Evolutionary conservation across 2,888 invertebrate genomes (phyloP), one percentile per base, ranked within the genome.

Genomic region (Gastracanthus pulcherrimus): DNA sequence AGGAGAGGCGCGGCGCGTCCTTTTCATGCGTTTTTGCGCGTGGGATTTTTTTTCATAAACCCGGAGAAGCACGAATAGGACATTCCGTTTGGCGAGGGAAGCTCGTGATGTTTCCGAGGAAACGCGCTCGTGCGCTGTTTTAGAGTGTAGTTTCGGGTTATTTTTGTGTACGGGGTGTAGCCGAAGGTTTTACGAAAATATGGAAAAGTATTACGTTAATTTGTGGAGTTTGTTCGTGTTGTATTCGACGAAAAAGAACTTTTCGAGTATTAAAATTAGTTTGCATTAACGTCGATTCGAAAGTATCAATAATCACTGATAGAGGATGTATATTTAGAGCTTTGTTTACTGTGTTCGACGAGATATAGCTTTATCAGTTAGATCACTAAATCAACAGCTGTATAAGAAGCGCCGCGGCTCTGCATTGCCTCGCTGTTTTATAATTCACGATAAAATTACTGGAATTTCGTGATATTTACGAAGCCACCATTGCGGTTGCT

Each of bases 1-100:
- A n/a, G n/a, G n/a, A n/a, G n/a, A n/a, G n/a, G n/a, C n/a, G n/a
- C n/a, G n/a, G n/a, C n/a, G n/a, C n/a, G n/a, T n/a, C n/a, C n/a
- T n/a, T n/a, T n/a, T n/a, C n/a, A n/a, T n/a, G n/a, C 79, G 75
- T 77, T 79, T 83, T 82, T 82, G 76, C 84, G 41, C n/a, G n/a
- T n/a, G n/a, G n/a, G n/a, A n/a, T n/a, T n/a, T n/a, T 45, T 13
- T 45, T 45, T 45, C 9, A 4, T 4, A n/a, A n/a, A n/a, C n/a
- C n/a, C n/a, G n/a, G n/a, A n/a, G n/a, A n/a, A n/a, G n/a, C n/a
- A n/a, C n/a, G n/a, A n/a, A n/a, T n/a, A n/a, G n/a, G n/a, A n/a
- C n/a, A n/a, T n/a, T n/a, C n/a, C n/a, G n/a, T n/a, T n/a, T n/a
- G n/a, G n/a, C n/a, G n/a, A n/a, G n/a, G n/a, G n/a, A n/a, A n/a